Base-by-base conservation (phyloP, 2,888 invertebrate genomes). In the Xanthia icteritia region DNA sequence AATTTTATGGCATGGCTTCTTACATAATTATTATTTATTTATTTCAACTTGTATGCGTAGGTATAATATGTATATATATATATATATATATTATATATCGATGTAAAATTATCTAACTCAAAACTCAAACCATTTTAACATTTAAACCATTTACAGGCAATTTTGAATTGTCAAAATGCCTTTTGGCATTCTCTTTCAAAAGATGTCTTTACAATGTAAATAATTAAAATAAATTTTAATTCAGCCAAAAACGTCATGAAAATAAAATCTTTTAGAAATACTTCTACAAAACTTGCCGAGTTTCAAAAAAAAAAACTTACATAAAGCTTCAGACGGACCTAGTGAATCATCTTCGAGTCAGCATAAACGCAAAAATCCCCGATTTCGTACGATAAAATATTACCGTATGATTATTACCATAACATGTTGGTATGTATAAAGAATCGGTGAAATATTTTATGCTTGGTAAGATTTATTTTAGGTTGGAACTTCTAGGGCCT, bases 381-480 rank as follows among this genome's bases (percentile, higher is more conserved):
- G 58, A 82, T 63, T 66, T 73, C 9, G 39, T 67, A 36, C n/a
- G 31, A 73, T 39, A 61, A 82, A 83, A 86, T 81, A 78, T 81
- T 39, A 67, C 63, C 61, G 8, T 56, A 81, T 65, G 77, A 78
- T 73, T 81, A 80, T 81, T 73, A 76, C 71, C 76, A 42, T 78
- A 67, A 61, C 72, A 45, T 58, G 69, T 70, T 73, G 76, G 45
- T 71, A 65, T 71, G 76, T 73, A 68, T 86, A 72, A 85, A 83
- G 76, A 75, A 77, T 72, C 68, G 23, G 54, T 66, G 54, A 83
- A 69, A 86, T 86, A 83, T 85, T 86, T 86, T 81, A 83, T 75
- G 74, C 36, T 58, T 54, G 5, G 11, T 20, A 73, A 54, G 70
- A 81, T 86, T 83, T 83, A 85, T 81, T 56, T 83, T 54, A 61